Base-by-base conservation (phyloP, 30 jellyfish, hydroid and myxozoan species). In the Turritopsis rubra region DNA sequence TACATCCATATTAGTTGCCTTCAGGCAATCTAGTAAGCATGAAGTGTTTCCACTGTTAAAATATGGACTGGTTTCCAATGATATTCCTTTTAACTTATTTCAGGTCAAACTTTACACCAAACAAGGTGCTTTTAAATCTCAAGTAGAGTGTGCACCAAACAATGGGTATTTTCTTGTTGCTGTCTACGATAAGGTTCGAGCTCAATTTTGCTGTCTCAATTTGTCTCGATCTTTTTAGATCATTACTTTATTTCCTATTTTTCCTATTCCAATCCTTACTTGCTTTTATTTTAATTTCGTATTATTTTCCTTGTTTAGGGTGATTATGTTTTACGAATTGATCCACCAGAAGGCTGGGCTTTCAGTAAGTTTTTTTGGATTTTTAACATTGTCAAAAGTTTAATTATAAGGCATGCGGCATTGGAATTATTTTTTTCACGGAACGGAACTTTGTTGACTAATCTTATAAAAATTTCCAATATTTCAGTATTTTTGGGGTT, bases 271-370 rank as follows among this genome's bases (percentile, higher is more conserved):
- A 3, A 3, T 41, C 60, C 5, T 41, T 3, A 41, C 60, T 41
- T 41, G 13, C 13, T 41, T 68, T 23, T 26, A 23, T 68, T 4
- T 26, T 79, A 52, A n/a, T 41, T 41, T 41, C 13, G 60, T 41
- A 13, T 41, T 41, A 41, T 41, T 41, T 41, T 13, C 60, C 13
- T 41, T 41, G 75, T 90, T 41, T 54, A 86, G 95, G 98, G 98
- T 17, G 98, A 92, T 52, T 92, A 92, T 82, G 76, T 68, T 81
- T 81, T 92, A 81, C 89, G 84, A 66, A 87, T 92, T 73, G 93
- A 84, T 76, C 98, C 98, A 18, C 98, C 98, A 84, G 89, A 85
- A 84, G 98, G 98, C 29, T 92, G 98, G 98, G 81, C 91, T 30
- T 92, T 92, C 77, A 71, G 97, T 91, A 83, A 86, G 97, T 81